phyloP scores from a whole-genome alignment of 2,113 vertebrate genomes.

The Misgurnus mizolepis region DNA sequence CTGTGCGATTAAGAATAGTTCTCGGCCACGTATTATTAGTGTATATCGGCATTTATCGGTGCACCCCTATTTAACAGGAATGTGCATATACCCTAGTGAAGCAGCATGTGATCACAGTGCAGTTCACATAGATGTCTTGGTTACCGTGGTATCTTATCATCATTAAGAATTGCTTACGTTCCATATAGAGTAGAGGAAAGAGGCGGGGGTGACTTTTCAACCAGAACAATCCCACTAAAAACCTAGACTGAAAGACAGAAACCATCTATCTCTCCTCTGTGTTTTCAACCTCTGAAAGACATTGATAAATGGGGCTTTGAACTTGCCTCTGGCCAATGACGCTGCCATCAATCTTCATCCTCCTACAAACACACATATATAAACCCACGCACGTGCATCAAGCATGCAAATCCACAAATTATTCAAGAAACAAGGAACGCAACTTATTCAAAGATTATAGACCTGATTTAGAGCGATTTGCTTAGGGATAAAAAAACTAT shows the following conservation, averaged over 20 bases:
- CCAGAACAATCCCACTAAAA: conserved; percentile 20
- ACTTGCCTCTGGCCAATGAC: conserved; percentile 42
- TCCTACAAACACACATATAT: not conserved
- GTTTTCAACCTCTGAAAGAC: conserved; percentile 33
- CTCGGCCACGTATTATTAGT: no score
- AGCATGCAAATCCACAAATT: conserved; percentile 29
- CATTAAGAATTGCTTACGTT: not conserved
- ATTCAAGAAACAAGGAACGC: conserved; percentile 14
- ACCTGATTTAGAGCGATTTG: conserved; percentile 1
- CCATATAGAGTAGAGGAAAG: not conserved
- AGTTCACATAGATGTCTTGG: not conserved
- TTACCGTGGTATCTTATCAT: not conserved
- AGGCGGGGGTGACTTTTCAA: not conserved
- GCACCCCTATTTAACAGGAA: no score
- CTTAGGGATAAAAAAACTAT: not conserved
- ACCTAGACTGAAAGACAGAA: conserved; percentile 30
- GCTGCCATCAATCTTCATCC: conserved; percentile 47
- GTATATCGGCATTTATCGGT: no score
- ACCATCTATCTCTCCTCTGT: conserved; percentile 45
- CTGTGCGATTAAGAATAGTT: no score
- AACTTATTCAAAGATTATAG: not conserved
- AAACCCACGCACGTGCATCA: not conserved
- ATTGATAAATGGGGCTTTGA: conserved; percentile 52
- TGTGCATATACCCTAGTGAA: not conserved
- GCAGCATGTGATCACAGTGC: not conserved